A percentile compares a stretch with the other conserved stretches of the same genome.
Evolutionary conservation across 2,113 vertebrate species (phyloP).

Genomic region (Raphicerus campestris): DNA sequence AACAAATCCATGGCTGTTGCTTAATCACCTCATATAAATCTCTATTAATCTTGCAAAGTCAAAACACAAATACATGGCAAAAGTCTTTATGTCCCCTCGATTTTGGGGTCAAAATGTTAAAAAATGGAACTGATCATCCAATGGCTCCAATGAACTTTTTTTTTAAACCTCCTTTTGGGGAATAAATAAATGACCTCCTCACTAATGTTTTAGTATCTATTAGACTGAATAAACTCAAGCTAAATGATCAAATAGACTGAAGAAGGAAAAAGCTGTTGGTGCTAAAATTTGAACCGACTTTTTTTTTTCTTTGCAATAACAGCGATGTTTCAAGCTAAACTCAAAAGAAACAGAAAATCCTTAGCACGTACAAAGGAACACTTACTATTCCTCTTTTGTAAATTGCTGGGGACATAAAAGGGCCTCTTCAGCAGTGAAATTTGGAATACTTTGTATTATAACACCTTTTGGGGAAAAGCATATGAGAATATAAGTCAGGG

Average conservation of each 20-base stretch:
- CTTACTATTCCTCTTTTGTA: slow-evolving; percentile 26
- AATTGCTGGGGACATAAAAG: slow-evolving; percentile 19
- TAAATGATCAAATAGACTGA: slow-evolving; percentile 18
- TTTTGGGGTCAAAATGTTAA: slow-evolving; percentile 31
- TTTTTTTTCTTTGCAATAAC: neutral
- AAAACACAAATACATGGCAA: slow-evolving; percentile 64
- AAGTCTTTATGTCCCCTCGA: slow-evolving; percentile 51
- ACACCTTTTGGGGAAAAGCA: neutral
- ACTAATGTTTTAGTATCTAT: slow-evolving; percentile 19
- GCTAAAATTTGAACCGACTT: neutral
- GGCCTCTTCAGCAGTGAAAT: neutral
- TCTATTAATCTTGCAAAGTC: slow-evolving; percentile 67
- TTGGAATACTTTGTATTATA: neutral
- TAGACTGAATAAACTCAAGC: neutral
- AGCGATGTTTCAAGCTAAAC: slow-evolving; percentile 28
- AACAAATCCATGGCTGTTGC: slow-evolving; percentile 43
- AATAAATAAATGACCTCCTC: neutral
- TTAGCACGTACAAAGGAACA: slow-evolving; percentile 28
- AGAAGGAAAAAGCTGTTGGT: slow-evolving; percentile 38
- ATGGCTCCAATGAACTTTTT: neutral
- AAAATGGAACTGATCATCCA: slow-evolving; percentile 29
- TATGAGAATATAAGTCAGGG: neutral
- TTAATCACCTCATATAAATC: slow-evolving; percentile 61
- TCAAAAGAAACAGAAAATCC: slow-evolving; percentile 47
- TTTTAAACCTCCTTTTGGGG: neutral